Base-by-base conservation (phyloP, 30 jellyfish, hydroid and myxozoan species). In the Chironex yamaguchii region DNA sequence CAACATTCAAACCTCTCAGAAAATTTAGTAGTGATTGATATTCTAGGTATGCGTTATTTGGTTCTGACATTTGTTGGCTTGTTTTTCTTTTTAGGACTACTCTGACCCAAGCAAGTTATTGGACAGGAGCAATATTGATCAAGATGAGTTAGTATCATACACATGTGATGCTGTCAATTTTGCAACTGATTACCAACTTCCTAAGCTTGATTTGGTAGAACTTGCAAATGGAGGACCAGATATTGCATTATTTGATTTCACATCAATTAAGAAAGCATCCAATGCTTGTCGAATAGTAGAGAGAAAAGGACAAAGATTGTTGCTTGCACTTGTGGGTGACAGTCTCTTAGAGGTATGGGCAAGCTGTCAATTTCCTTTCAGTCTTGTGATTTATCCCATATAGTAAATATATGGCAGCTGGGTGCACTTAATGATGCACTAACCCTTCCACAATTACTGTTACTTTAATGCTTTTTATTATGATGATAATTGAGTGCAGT, bases 231-330 rank as follows among this genome's bases (percentile, higher is more conserved):
- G 99, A 0, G 69, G 91, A 1, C 97, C 99, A 24, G 99, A 95
- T 64, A 95, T 95, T 32, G 99, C 99, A 48, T 92, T 89, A 0
- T 95, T 95, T 73, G 99, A 95, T 36, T 95, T 95, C 69, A 95
- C 99, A 4, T 95, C 99, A 0, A 50, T 95, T 34, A 95, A 95
- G 89, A 95, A 95, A 86, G 89, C 99, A 20, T 90, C 99, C n/a
- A 95, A 82, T 85, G 97, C 99, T 14, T 90, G 97, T 6, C 52
- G 97, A 42, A 84, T 95, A 2, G 42, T 95, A 63, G 99, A 95
- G 52, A 66, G 99, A 36, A 84, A 89, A 52, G 94, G 91, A 25
- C 89, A 86, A 52, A 89, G 92, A 35, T 92, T 95, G 62, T 58
- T 95, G 72, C 30, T 95, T 67, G 91, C 98, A 12, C 85, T 95